phyloP scores from a whole-genome alignment of 1,140 invertebrate species.

The Drosophila repleta region DNA sequence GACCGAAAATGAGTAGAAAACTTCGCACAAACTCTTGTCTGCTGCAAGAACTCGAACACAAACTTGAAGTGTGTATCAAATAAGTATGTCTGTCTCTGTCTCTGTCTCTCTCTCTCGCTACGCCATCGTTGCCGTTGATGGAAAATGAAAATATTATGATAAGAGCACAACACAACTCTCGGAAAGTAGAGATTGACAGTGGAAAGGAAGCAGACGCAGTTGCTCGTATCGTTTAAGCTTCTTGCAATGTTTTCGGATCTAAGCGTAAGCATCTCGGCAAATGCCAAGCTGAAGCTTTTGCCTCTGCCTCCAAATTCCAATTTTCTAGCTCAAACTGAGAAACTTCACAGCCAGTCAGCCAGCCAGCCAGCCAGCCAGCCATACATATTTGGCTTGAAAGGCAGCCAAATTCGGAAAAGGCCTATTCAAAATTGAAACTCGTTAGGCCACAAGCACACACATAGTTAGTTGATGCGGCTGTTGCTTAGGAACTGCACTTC shows the following conservation, averaged over 20 bases:
- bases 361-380: too few species aligned
- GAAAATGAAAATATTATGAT: slow-evolving; percentile 15
- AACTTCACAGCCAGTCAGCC: background rate
- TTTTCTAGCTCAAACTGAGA: slow-evolving; percentile 14
- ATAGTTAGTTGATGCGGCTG: background rate
- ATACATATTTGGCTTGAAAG: slow-evolving; percentile 7
- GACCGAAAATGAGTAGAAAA: background rate
- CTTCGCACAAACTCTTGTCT: slow-evolving; percentile 16
- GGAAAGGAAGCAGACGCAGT: slow-evolving; percentile 2
- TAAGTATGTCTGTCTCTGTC: background rate
- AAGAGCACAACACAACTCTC: slow-evolving; percentile 13
- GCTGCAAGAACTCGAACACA: slow-evolving; percentile 5
- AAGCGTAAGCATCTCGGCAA: slow-evolving; percentile 10
- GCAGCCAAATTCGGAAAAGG: slow-evolving; percentile 1
- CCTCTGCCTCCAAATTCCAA: background rate
- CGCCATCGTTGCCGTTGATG: slow-evolving; percentile 10
- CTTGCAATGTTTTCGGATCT: slow-evolving; percentile 2
- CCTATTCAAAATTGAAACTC: background rate
- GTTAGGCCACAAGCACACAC: background rate
- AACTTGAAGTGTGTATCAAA: slow-evolving; percentile 10
- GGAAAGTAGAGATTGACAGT: slow-evolving; percentile 22
- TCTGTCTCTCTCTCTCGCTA: background rate
- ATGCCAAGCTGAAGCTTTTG: background rate
- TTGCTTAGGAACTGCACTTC: background rate
- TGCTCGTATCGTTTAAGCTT: background rate